Base-by-base conservation (phyloP, 35 echinoderm and acorn worm genomes). In the Strongylocentrotus purpuratus region DNA sequence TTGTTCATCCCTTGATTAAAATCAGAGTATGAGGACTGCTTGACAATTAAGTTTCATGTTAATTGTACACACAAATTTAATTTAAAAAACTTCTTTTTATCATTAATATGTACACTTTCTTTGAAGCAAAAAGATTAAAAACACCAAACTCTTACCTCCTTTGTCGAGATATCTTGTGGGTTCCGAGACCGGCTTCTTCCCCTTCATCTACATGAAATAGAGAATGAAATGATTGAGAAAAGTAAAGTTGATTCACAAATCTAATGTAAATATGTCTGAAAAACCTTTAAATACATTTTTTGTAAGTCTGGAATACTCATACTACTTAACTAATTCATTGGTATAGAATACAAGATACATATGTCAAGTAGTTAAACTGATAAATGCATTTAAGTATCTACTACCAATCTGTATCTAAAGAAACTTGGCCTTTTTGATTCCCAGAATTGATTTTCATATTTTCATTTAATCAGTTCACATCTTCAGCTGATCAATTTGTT, bases 91-190 rank as follows among this genome's bases (percentile, higher is more conserved):
- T 55, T 55, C 50, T 55, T 55, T 55, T 55, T 15, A 55, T 55
- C 5, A 78, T 78, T 41, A 41, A 41, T 41, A 59, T 14, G 52
- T 12, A 59, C 4, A 59, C 52, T 59, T 59, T 59, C 17, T 59
- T 87, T 20, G 2, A 31, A 9, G 2, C 10, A 28, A 4, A 87
- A 87, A 87, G 86, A 46, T 41, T 45, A 89, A 18, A 45, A 89
- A 33, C 15, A 33, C 15, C n/a, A 9, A 89, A 0, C 41, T 89
- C 25, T 89, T 89, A 89, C 87, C 87, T 89, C 32, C 87, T 89
- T 41, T 89, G 87, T 33, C 87, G 87, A 33, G 87, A 89, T 46
- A 89, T 33, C 45, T 89, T 89, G 32, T 89, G 87, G 32, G 87
- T 89, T 89, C 87, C 87, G 4, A 89, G 45, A 15, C 87, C 33